Base-by-base conservation (phyloP, 2,113 vertebrate genomes). In the Cricetomys ansorgei region DNA sequence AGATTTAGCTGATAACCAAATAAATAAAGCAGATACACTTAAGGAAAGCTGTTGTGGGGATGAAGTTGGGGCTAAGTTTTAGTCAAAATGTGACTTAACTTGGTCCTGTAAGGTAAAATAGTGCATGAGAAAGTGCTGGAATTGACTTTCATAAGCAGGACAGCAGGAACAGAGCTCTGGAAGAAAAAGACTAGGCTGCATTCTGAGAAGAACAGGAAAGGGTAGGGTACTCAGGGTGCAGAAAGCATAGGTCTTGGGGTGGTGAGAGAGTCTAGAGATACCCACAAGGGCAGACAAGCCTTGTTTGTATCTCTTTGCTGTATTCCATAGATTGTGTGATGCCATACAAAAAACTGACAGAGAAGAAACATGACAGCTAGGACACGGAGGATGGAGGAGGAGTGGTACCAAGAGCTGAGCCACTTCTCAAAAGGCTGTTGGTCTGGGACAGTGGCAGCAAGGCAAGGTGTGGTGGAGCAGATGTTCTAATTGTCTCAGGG, bases 301-400 rank as follows among this genome's bases (percentile, higher is more conserved):
- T 83, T 31, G 9, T 55, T 37, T 67, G 8, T 31, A 40, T 64
- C 88, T 67, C 70, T 50, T 94, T 25, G n/a, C 23, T 90, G 89
- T 85, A 81, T 77, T 95, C 27, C 76, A 40, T 89, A 73, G 37
- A 65, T 11, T 25, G 65, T 45, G 6, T 50, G 48, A 76, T 90
- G 9, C 1, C 48, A 90, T 70, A 50, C 21, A 89, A 65, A 85
- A 9, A 3, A 50, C 81, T 88, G 45, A 43, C 10, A 7, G 48
- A 27, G 16, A 79, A 85, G 34, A 93, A 92, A 40, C 8, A 89
- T 27, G 25, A 50, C 85, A 37, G 87, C 17, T 85, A 77, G 15
- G 57, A 27, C 11, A 34, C 31, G 62, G 15, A 21, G 21, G 11
- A 55, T 64, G 43, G 19, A 15, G 62, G 21, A 92, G 17, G 4